phyloP scores from a whole-genome alignment of 1,140 invertebrate genomes.

The Dendrolimus punctatus region DNA sequence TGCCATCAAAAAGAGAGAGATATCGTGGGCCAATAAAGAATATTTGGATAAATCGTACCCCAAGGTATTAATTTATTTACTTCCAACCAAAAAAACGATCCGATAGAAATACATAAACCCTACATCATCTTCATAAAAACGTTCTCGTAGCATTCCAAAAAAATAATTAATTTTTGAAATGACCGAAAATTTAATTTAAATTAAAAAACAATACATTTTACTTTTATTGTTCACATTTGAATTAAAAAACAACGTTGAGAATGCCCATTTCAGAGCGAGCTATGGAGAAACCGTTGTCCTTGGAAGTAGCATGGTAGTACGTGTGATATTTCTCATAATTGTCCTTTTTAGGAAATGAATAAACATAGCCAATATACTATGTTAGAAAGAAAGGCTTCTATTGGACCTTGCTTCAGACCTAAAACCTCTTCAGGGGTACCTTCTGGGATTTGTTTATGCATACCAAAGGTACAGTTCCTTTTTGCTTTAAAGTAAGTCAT shows the following conservation, averaged over 20 bases:
- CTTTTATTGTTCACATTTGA: too few species aligned
- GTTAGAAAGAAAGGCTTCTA: conserved; percentile 34
- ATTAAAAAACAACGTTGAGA: too few species aligned
- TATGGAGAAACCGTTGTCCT: too few species aligned
- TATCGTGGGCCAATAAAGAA: conserved; percentile 24
- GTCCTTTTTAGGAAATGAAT: conserved; percentile 21
- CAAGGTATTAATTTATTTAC: conserved; percentile 9
- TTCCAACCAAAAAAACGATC: background rate
- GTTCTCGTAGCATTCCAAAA: too few species aligned
- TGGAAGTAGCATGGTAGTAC: background rate
- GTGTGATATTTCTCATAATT: conserved; percentile 4
- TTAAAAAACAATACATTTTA: too few species aligned
- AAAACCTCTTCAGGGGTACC: conserved; percentile 21
- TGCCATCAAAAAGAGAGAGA: conserved; percentile 20
- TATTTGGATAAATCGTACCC: conserved; percentile 17
- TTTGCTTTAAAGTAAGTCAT: background rate
- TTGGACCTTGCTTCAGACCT: conserved; percentile 34
- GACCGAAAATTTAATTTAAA: too few species aligned
- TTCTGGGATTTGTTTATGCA: conserved; percentile 38
- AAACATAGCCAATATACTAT: conserved; percentile 17
- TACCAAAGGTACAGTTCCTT: conserved; percentile 29
- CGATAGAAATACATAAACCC: too few species aligned
- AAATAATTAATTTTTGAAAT: too few species aligned
- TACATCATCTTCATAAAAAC: too few species aligned
- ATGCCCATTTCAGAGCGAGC: too few species aligned